Conservation (phyloP, 2,797 vertebrate species). For the Muscicapa striata region DNA sequence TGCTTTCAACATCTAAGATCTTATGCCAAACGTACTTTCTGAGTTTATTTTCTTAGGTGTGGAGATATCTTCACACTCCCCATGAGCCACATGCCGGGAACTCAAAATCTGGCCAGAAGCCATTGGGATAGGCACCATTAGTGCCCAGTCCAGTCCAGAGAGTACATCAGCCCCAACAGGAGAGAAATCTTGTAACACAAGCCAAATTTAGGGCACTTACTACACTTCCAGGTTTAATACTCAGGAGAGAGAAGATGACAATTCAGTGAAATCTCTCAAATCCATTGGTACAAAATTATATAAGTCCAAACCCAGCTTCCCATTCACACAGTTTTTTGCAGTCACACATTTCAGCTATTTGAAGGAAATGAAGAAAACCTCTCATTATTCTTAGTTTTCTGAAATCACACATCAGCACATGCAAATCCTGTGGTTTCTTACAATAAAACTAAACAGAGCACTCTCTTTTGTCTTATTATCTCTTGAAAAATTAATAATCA, state of each 20-base stretch:
- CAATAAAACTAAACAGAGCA: background rate
- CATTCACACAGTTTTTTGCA: background rate
- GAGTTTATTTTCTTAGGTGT: background rate
- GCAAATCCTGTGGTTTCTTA: background rate
- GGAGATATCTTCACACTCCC: background rate
- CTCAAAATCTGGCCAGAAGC: background rate
- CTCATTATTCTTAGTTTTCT: background rate
- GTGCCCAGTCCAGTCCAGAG: background rate
- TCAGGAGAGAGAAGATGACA: background rate
- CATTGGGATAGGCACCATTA: background rate
- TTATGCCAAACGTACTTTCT: background rate
- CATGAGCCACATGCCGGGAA: fast-evolving
- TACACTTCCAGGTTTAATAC: background rate
- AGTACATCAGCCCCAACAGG: fast-evolving
- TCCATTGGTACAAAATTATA: background rate
- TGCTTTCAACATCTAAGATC: background rate
- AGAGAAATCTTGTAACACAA: background rate
- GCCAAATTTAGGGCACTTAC: background rate
- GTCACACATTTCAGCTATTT: background rate
- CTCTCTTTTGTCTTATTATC: background rate
- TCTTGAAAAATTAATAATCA: background rate
- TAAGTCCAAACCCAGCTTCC: background rate
- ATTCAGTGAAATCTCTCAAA: background rate
- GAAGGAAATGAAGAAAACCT: background rate
- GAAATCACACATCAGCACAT: background rate